Base-by-base conservation (phyloP, 2,113 vertebrate genomes). In the Psittacula cyanocephala region DNA sequence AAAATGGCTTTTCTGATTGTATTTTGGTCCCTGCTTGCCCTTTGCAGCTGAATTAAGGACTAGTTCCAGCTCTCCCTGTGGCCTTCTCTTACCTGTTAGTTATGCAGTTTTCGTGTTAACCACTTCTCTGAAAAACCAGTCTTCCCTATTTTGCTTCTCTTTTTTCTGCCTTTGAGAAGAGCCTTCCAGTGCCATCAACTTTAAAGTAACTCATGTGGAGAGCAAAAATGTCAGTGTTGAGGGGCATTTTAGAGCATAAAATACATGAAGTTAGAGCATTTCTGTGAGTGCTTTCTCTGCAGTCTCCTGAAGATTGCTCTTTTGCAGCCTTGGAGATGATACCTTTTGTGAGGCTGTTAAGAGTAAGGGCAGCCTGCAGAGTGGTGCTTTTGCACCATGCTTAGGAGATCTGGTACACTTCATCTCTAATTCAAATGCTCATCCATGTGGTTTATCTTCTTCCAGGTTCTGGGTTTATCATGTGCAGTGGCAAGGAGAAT, bases 401-500 rank as follows among this genome's bases (percentile, higher is more conserved):
- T 88, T 63, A n/a, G 43, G 65, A 86, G 37, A 70, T 41, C 31
- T 77, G 31, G 8, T 82, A 4, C 41, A 1, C 17, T 63, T 91
- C 4, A 12, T 64, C 33, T 77, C 25, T 57, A 29, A 1, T 85
- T 89, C 57, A 70, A 25, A 50, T 71, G 33, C 23, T 91, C 7
- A 89, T 62, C 69, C 46, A 0, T 9, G 1, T 64, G 43, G 88
- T 80, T 63, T 63, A 33, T 94, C 95, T 80, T 86, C 93, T 96
- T 92, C 88, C 97, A 99, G 99, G 99, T 96, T 99, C 99, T 59
- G 99, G 99, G 74, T 99, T 99, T 85, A 98, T 99, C 91, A 99
- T 99, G 97, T 99, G 99, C 97, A 99, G 98, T 2, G 98, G 99
- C 84, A 99, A 99, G 96, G 99, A 99, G 97, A 99, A 98, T 69